Evolutionary conservation across 2,888 invertebrate genomes (phyloP), one percentile per base, ranked within the genome.

Genomic region (Mylabris sibirica): DNA sequence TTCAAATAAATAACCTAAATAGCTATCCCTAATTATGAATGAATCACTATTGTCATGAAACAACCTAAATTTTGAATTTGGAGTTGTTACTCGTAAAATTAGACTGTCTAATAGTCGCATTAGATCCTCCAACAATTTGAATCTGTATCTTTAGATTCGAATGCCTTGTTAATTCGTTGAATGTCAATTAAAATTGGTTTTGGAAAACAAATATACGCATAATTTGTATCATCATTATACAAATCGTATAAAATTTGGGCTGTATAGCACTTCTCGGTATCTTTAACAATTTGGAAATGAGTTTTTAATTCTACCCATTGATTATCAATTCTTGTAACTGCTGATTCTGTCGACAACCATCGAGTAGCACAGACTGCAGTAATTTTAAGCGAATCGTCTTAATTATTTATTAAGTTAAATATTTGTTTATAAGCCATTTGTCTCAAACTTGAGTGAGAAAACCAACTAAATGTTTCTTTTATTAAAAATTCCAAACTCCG

Each of bases 261-360:
- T 6, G 73, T 73, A 67, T 78, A 80, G 70, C 80, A 81, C 65
- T 76, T 80, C 67, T 81, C 78, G 34, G 65, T 69, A 6, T 66
- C 35, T 63, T 69, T 72, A 24, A 71, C 67, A 22, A 78, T 66
- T 60, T 41, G 17, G 74, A 77, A 77, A 72, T 74, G 73, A n/a
- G 77, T 75, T 74, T 79, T 78, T 44, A 80, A 70, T 67, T 79
- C 79, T n/a, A 72, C 12, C 80, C 80, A 79, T 66, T 81, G 80
- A 38, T 70, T 62, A 26, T 72, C 64, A 49, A 80, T 78, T 74
- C 74, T 61, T 2, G 63, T 61, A 2, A 79, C 78, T 20, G 82
- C 80, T 4, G 75, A 67, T 65, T 76, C 68, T 64, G 75, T 76
- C 14, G 76, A 76, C 9, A 77, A 65, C 76, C 77, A 76, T 5